Percentiles rank a stretch among this genome's conserved stretches.
Conservation (phyloP, 2,113 vertebrate genomes). For the Sorex araneus region DNA sequence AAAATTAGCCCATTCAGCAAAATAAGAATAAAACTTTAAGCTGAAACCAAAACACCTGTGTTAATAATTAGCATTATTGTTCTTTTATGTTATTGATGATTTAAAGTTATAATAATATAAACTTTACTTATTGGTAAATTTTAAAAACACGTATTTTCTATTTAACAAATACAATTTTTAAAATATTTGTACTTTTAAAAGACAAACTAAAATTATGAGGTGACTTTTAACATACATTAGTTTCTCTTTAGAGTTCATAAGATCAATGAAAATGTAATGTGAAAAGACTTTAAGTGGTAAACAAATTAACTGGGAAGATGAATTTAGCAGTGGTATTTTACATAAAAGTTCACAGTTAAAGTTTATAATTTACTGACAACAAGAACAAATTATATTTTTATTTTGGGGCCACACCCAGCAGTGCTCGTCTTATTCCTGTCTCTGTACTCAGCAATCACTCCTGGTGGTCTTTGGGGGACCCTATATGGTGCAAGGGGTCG, state of each 20-base stretch:
- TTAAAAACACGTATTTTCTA: not conserved
- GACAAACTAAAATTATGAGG: constrained; percentile 54
- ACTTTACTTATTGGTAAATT: not conserved
- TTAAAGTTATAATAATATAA: constrained; percentile 52
- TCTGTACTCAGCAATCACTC: too few species aligned
- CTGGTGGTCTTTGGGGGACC: too few species aligned
- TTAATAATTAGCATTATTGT: constrained; percentile 14
- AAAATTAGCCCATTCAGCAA: constrained; percentile 61
- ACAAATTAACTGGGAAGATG: constrained; percentile 53
- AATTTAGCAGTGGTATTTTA: constrained; percentile 52
- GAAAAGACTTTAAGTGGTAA: not conserved
- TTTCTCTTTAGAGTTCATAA: constrained; percentile 40
- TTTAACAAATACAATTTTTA: constrained; percentile 40
- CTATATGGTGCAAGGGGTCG: too few species aligned
- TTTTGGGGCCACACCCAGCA: not conserved
- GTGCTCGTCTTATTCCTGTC: too few species aligned
- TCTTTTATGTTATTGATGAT: constrained; percentile 48
- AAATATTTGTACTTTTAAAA: constrained; percentile 37
- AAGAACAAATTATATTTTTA: not conserved
- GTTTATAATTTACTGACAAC: constrained; percentile 58
- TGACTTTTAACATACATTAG: constrained; percentile 25
- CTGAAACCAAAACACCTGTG: constrained; percentile 55
- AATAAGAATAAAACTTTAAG: constrained; percentile 13
- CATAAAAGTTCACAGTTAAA: constrained; percentile 12
- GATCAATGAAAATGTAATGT: constrained; percentile 57